Evolutionary conservation across 92 coral and sea anemone species (phyloP).

Genomic region (Galaxea fascicularis): DNA sequence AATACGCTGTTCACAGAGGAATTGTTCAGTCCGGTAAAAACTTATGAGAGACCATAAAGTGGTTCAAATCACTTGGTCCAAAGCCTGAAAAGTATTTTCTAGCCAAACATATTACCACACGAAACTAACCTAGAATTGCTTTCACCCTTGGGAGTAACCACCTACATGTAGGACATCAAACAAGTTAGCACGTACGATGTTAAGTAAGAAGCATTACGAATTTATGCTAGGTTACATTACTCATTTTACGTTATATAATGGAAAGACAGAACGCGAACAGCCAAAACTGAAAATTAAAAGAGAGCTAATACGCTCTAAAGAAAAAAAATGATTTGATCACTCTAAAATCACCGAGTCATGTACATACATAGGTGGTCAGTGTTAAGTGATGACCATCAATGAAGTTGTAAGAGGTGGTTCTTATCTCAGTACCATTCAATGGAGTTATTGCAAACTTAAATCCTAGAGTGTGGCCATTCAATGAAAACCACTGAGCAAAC

Average conservation of each 20-base stretch:
- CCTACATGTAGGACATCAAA: slow-evolving; percentile 39
- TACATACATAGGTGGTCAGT: no score
- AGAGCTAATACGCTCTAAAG: background rate
- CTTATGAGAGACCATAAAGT: no score
- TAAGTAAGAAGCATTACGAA: background rate
- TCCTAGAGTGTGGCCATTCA: no score
- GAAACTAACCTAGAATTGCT: slow-evolving; percentile 30
- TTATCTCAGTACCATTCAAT: no score
- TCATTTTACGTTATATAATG: background rate
- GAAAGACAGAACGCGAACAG: background rate
- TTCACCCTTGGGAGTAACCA: slow-evolving; percentile 37
- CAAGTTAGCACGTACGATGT: slow-evolving; percentile 49
- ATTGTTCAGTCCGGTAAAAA: no score
- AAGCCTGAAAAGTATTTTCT: background rate
- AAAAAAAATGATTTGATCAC: no score
- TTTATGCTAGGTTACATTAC: background rate
- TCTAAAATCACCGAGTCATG: no score
- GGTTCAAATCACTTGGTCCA: background rate
- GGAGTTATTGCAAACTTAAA: no score
- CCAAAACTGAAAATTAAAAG: background rate
- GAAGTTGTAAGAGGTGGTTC: no score
- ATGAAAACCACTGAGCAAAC: no score
- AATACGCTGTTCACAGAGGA: no score
- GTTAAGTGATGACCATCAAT: no score
- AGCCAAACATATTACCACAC: background rate